Conservation (phyloP, 2,113 vertebrate species). For the Lamprologus speciosus region DNA sequence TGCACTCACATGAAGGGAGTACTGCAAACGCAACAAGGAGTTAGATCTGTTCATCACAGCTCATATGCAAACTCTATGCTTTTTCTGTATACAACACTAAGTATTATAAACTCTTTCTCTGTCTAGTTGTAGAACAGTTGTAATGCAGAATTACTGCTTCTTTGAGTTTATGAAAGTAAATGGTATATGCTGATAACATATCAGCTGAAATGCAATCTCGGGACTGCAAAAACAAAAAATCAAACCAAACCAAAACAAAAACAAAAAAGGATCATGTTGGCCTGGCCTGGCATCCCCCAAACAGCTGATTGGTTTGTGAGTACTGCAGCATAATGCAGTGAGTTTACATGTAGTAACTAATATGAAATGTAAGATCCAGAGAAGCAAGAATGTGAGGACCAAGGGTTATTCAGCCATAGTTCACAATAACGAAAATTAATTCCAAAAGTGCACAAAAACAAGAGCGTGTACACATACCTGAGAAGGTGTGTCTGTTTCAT, state of each 20-base stretch:
- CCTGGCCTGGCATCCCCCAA: not conserved
- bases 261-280: not conserved
- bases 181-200: not conserved
- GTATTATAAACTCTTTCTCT: not conserved
- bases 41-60: not conserved
- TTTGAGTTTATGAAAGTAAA: not conserved
- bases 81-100: not conserved
- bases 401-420: not conserved
- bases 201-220: not conserved
- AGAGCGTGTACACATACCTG: constrained; percentile 73
- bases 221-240: not conserved
- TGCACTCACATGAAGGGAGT: not conserved
- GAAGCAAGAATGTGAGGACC: not conserved
- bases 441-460: not conserved
- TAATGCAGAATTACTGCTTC: not conserved
- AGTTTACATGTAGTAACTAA: not conserved
- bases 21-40: not conserved
- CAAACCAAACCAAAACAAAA: not conserved
- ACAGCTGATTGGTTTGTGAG: not conserved
- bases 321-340: not conserved
- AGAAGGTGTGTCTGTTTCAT: constrained; percentile 96
- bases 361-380: not conserved
- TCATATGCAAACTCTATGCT: not conserved
- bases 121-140: not conserved
- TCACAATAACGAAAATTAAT: not conserved